Percentiles rank a stretch among this genome's conserved stretches.
Evolutionary conservation across 2,888 invertebrate genomes (phyloP).

Genomic region (Cordylochernes scorpioides): DNA sequence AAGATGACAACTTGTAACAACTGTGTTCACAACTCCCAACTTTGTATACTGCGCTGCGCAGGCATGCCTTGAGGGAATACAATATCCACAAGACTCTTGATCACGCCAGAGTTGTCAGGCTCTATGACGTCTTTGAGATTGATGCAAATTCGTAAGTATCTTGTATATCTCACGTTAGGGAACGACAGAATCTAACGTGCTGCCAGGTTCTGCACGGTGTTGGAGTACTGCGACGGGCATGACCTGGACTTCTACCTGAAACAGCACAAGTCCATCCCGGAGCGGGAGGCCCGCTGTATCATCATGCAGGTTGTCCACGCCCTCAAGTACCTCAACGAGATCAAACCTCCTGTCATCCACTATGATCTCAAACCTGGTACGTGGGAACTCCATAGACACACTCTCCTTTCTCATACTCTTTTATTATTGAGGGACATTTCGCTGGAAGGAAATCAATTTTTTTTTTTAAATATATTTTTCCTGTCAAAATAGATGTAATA

Average conservation of each 20-base stretch:
- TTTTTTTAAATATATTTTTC: no score
- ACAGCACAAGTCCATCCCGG: slow-evolving; percentile 95
- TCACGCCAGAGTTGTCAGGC: slow-evolving; percentile 91
- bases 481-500: no score
- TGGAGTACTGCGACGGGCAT: slow-evolving; percentile 99
- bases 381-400: slow-evolving; percentile 7
- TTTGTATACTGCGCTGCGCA: slow-evolving; percentile 25
- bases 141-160: slow-evolving; percentile 74
- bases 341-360: slow-evolving; percentile 97
- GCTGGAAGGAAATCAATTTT: no score
- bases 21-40: neutral
- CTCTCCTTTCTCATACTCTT: no score
- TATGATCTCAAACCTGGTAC: slow-evolving; percentile 91
- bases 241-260: slow-evolving; percentile 99
- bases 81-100: slow-evolving; percentile 97
- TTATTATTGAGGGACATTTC: no score
- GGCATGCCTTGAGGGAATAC: slow-evolving; percentile 95
- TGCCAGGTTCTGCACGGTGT: slow-evolving; percentile 73
- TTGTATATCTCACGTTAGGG: neutral
- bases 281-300: slow-evolving; percentile 93
- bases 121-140: slow-evolving; percentile 99
- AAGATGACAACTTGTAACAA: slow-evolving; percentile 17
- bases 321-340: slow-evolving; percentile 96
- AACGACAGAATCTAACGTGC: slow-evolving; percentile 3
- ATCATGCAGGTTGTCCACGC: slow-evolving; percentile 99